Base-by-base conservation (phyloP, 2,113 vertebrate species). In the Notechis scutatus region DNA sequence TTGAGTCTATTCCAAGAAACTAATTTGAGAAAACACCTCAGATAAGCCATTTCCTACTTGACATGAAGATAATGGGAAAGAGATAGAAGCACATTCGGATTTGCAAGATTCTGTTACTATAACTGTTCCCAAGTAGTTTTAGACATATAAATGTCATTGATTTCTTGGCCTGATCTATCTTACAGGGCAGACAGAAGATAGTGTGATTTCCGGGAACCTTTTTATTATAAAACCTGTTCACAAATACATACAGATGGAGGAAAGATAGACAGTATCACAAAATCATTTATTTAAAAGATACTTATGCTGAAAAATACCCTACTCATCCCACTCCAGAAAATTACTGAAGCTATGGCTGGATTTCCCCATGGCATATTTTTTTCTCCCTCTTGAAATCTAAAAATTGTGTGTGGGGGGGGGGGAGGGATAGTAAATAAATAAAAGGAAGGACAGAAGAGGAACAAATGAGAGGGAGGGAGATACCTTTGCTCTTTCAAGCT, bases 401-500 rank as follows among this genome's bases (percentile, higher is more conserved):
- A 81, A 42, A 34, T 81, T 20, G 12, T 10, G 20, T 55, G 47
- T 1, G 7, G 47, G 47, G 6, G 56, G 21, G 56, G 15, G 55
- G 1, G 4, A 2, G 5, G n/a, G 11, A 64, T 29, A 64, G 3
- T 81, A 81, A 39, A 81, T 3, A 81, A 81, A 39, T 81, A 29
- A 54, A 29, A 24, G 10, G 52, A 24, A 1, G 3, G 1, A 42
- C n/a, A 18, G 9, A 85, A 26, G 14, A 52, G 47, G 57, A 15
- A 54, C 6, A 39, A 59, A 34, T n/a, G 34, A 85, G 57, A 54
- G 91, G 95, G 34, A 9, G 57, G 61, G 56, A 95, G 64, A 69
- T 95, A 99, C 99, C 98, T 99, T 99, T 26, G 99, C 99, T 97
- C 99, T 99, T 96, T 99, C 99, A 0, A 99, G 98, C 95, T 99